Evolutionary conservation across 2,113 vertebrate species (phyloP).

Genomic region (Melanocharis versteri): DNA sequence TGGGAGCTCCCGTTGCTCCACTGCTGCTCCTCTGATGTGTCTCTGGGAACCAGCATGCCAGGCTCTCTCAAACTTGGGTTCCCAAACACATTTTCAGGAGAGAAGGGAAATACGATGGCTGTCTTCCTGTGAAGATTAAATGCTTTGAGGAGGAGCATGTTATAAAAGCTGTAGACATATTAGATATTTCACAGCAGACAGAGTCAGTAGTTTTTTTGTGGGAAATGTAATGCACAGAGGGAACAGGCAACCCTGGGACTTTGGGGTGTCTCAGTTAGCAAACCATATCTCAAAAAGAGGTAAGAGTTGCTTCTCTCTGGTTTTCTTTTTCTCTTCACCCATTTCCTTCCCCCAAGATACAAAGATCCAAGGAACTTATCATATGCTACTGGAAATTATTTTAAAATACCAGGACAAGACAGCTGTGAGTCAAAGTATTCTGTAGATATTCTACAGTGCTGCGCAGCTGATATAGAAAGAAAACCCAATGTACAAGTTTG

Average conservation of each 20-base stretch:
- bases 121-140: background rate
- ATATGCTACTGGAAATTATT: background rate
- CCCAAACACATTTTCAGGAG: background rate
- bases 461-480: background rate
- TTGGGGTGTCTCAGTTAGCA: background rate
- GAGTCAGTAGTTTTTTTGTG: fast-evolving
- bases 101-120: background rate
- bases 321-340: background rate
- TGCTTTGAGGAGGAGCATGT: background rate
- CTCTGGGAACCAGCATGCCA: fast-evolving
- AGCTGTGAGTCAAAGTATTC: background rate
- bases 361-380: background rate
- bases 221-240: fast-evolving
- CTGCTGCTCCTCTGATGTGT: background rate
- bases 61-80: background rate
- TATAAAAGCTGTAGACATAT: background rate
- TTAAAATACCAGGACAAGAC: background rate
- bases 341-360: background rate
- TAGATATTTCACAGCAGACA: background rate
- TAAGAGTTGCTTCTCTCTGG: background rate
- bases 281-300: background rate
- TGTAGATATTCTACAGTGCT: background rate
- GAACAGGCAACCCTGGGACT: background rate
- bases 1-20: background rate
- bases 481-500: background rate